A percentile compares a stretch with the other conserved stretches of the same genome.
These are phyloP conservation scores for Chamaetylas fuelleborni DNA, from an alignment of 2,113 vertebrate species.

Conservation along the genomic window DNA sequence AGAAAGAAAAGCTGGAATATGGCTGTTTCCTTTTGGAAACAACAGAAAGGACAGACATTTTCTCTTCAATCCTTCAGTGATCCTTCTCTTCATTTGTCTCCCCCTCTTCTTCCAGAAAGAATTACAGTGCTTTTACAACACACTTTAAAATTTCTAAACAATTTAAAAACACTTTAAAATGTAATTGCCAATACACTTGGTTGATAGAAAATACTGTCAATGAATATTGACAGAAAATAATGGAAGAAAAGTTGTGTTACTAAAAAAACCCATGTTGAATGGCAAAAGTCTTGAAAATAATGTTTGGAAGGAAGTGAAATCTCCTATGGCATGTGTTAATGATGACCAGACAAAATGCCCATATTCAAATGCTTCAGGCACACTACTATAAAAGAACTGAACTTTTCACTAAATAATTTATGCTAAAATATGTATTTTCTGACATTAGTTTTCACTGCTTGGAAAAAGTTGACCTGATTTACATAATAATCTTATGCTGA, in stretches of 20 bases:
- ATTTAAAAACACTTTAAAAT: background rate
- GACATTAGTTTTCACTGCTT: constrained; percentile 78
- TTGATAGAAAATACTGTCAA: background rate
- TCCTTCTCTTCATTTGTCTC: background rate
- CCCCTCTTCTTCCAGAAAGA: background rate
- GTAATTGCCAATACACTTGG: background rate
- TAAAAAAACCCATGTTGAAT: background rate
- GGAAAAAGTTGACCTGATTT: constrained; percentile 75
- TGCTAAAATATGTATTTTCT: constrained; percentile 84
- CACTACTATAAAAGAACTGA: constrained; percentile 72
- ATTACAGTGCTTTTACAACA: background rate
- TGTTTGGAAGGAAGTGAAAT: constrained; percentile 37
- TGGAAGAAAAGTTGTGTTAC: background rate
- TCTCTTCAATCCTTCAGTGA: background rate
- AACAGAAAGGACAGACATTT: background rate
- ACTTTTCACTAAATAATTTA: constrained; percentile 79
- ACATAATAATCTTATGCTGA: constrained; percentile 71
- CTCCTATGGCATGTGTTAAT: constrained; percentile 34
- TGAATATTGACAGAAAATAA: background rate
- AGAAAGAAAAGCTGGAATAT: background rate
- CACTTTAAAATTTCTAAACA: background rate
- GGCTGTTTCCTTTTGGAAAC: background rate
- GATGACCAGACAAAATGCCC: constrained; percentile 37
- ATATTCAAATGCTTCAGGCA: constrained; percentile 55
- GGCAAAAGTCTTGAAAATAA: background rate